Conservation (phyloP, 2,888 invertebrate species). For the Eristalinus aeneus region DNA sequence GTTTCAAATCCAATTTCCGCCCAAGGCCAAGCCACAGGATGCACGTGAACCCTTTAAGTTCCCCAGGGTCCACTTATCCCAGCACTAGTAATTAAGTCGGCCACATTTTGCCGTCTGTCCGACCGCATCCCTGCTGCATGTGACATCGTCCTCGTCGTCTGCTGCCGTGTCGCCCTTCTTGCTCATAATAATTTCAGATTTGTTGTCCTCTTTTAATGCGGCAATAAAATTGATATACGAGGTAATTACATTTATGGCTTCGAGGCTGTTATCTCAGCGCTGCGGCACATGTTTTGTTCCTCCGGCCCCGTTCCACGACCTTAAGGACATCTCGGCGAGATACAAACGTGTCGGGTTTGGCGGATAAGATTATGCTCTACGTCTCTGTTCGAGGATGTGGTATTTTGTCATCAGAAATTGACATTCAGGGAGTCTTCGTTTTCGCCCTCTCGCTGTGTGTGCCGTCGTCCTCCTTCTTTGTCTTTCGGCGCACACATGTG, state of each 20-base stretch:
- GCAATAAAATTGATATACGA: conserved; percentile 67
- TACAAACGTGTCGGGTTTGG: conserved; percentile 5
- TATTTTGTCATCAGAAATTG: conserved; percentile 46
- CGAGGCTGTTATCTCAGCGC: conserved; percentile 29
- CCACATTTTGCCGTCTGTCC: background rate
- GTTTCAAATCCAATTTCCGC: background rate
- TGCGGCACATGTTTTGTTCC: conserved; percentile 23
- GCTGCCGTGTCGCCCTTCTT: background rate
- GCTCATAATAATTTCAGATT: conserved; percentile 50
- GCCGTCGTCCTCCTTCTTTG: background rate
- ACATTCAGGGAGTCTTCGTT: conserved; percentile 13
- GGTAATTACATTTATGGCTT: conserved; percentile 59
- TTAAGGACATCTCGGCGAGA: background rate
- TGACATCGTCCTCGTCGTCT: background rate
- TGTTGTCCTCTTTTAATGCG: conserved; percentile 51
- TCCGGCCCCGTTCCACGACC: background rate
- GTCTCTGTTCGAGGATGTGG: conserved; percentile 5
- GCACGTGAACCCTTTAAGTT: background rate
- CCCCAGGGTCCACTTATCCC: background rate
- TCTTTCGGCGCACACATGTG: background rate
- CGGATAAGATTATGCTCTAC: conserved; percentile 12
- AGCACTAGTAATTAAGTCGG: conserved; percentile 4
- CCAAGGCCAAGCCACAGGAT: background rate
- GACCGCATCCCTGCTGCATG: background rate
- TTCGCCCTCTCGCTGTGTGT: background rate